Evolutionary conservation across 2,797 vertebrate species (phyloP), one percentile per base, ranked within the genome.

Genomic region (Phaenicophaeus curvirostris): DNA sequence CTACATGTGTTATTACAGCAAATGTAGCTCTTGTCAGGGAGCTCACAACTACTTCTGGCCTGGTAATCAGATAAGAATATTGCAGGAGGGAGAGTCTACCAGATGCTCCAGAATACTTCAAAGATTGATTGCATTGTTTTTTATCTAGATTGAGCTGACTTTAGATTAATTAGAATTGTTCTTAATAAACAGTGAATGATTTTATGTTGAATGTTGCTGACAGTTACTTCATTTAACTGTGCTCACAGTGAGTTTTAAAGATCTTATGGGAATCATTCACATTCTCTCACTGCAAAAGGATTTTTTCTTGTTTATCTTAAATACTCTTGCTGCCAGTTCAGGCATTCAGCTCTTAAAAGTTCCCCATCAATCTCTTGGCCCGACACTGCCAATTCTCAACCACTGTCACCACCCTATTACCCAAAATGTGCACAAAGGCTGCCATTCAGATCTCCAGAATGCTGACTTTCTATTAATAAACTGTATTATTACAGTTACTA

Each of bases 81-180:
- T 86, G 68, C n/a, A 75, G 58, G 48, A 75, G 19, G 19, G 8
- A 80, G 18, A 62, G 31, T 63, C 42, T 76, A 66, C 63, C 78
- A 93, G 55, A 87, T 79, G 37, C 35, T 85, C 39, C 71, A 85
- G 81, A 94, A 76, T 31, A 79, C 25, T 86, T 89, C 0, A 0
- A 84, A 85, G 84, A 87, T 23, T 81, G 46, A 93, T 65, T 61
- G 31, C 46, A 81, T n/a, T 25, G 27, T 55, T 67, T 53, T 85
- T 83, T 23, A n/a, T 82, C 93, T 87, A 73, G 24, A 75, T 73
- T 63, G 30, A 87, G 20, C 20, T 79, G 77, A 87, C n/a, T 81
- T 81, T 13, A 84, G 54, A 85, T 90, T 85, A 73, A 77, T 90
- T 90, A 89, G 23, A 95, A 59, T 25, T 87, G 67, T 48, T 84